Evolutionary conservation across 2,797 vertebrate genomes (phyloP).

Genomic region (Morus bassanus): DNA sequence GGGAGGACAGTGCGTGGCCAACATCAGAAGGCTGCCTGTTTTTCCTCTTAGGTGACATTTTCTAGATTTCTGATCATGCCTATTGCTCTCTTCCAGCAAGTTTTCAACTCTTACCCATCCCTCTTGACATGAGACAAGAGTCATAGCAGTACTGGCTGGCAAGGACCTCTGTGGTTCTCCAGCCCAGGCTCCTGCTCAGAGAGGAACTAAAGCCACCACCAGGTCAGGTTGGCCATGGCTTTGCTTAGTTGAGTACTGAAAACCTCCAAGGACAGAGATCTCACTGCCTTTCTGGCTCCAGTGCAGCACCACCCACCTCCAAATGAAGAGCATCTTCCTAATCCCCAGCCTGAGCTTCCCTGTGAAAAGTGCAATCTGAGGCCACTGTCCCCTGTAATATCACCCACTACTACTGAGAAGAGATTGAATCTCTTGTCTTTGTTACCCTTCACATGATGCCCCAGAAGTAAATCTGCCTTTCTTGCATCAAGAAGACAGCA

Average conservation of each 20-base stretch:
- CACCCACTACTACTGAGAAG: not conserved
- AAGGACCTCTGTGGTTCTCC: not conserved
- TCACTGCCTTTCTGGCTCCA: not conserved
- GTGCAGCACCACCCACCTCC: not conserved
- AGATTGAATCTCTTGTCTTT: not conserved
- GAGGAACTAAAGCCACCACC: not conserved
- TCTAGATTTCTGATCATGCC: not conserved
- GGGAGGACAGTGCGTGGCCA: accelerated
- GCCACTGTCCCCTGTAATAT: not conserved
- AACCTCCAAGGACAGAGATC: not conserved
- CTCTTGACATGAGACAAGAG: not conserved
- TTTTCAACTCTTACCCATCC: not conserved
- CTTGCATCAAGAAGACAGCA: not conserved
- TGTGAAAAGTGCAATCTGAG: not conserved
- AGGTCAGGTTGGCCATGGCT: not conserved
- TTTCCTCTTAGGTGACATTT: not conserved
- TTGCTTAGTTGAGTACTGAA: not conserved
- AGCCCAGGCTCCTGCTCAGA: not conserved
- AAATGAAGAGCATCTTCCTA: not conserved
- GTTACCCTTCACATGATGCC: accelerated
- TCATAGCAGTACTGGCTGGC: not conserved
- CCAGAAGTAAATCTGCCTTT: not conserved
- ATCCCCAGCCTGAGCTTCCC: not conserved
- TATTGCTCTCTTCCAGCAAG: not conserved
- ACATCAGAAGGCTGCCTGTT: not conserved